Percentiles rank a stretch among this genome's conserved stretches.
Conservation (phyloP, 1,140 invertebrate genomes). For the Cotesia chilonis region DNA sequence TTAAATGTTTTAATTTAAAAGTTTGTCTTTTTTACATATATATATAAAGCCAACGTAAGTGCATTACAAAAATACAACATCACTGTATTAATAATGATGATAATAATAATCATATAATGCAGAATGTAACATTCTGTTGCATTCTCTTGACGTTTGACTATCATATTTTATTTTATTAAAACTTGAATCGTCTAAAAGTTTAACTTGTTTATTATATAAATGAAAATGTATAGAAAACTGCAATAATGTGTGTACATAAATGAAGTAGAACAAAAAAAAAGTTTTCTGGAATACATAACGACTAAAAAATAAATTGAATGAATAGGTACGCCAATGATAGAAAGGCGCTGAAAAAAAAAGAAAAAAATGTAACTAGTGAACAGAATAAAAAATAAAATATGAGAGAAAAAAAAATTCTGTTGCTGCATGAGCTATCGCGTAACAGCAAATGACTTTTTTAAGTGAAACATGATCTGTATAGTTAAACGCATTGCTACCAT, state of each 20-base stretch:
- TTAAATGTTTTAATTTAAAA: not conserved
- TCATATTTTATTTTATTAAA: constrained; percentile 1
- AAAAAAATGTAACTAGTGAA: not conserved
- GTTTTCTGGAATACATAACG: not conserved
- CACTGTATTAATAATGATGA: too few species aligned
- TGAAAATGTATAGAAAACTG: not conserved
- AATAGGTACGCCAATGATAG: not conserved
- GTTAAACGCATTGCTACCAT: too few species aligned
- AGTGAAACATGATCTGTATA: not conserved
- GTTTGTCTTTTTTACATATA: not conserved
- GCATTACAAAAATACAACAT: not conserved
- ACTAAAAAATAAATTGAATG: too few species aligned
- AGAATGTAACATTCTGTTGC: too few species aligned
- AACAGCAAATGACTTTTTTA: not conserved
- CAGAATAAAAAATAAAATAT: not conserved
- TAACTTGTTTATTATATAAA: not conserved
- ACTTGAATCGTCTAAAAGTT: not conserved
- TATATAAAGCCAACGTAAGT: not conserved
- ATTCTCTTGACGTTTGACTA: not conserved
- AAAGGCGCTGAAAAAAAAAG: not conserved
- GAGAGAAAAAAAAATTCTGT: too few species aligned
- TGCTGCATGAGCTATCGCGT: not conserved
- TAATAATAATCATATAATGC: too few species aligned
- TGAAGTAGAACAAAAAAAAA: not conserved
- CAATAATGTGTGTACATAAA: not conserved